Percentiles rank a stretch among this genome's conserved stretches.
phyloP scores from a whole-genome alignment of 2,113 vertebrate species.

The Quiscalus mexicanus region DNA sequence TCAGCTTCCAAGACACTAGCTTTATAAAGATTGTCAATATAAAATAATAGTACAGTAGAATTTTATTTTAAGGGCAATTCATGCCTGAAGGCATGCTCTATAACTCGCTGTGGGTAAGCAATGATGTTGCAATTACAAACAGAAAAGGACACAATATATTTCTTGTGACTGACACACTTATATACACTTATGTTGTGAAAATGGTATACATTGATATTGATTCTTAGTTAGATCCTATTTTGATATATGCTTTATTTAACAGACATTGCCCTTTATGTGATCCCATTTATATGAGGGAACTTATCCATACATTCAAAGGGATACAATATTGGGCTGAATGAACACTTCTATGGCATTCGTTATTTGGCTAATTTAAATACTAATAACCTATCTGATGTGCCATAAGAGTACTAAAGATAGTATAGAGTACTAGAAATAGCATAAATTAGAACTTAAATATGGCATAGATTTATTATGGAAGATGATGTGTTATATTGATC shows the following conservation, averaged over 20 bases:
- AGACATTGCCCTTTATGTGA: slow-evolving; percentile 70
- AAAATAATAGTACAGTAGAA: slow-evolving; percentile 1
- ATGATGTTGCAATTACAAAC: slow-evolving; percentile 29
- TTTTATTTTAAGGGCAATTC: slow-evolving; percentile 50
- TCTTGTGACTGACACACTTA: slow-evolving; percentile 48
- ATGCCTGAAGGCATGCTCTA: slow-evolving; percentile 14
- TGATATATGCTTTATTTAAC: slow-evolving; percentile 70
- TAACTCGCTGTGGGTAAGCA: slow-evolving; percentile 21
- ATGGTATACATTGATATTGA: slow-evolving; percentile 40
- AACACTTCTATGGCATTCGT: slow-evolving; percentile 59
- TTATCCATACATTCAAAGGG: slow-evolving; percentile 21
- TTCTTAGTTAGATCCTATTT: slow-evolving; percentile 63
- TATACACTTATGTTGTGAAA: slow-evolving; percentile 49
- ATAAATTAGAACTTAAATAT: slow-evolving; percentile 51
- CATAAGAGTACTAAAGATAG: slow-evolving; percentile 50
- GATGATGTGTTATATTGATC: not conserved
- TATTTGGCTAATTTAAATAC: slow-evolving; percentile 74
- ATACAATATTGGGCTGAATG: slow-evolving; percentile 61
- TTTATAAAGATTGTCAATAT: slow-evolving; percentile 10
- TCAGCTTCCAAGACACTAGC: not conserved
- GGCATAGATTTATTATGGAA: slow-evolving; percentile 24
- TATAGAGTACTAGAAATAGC: slow-evolving; percentile 36
- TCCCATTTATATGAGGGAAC: slow-evolving; percentile 56
- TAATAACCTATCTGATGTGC: slow-evolving; percentile 56
- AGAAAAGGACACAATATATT: slow-evolving; percentile 25